Base-by-base conservation (phyloP, 2,797 vertebrate genomes). In the Sciurus vulgaris region DNA sequence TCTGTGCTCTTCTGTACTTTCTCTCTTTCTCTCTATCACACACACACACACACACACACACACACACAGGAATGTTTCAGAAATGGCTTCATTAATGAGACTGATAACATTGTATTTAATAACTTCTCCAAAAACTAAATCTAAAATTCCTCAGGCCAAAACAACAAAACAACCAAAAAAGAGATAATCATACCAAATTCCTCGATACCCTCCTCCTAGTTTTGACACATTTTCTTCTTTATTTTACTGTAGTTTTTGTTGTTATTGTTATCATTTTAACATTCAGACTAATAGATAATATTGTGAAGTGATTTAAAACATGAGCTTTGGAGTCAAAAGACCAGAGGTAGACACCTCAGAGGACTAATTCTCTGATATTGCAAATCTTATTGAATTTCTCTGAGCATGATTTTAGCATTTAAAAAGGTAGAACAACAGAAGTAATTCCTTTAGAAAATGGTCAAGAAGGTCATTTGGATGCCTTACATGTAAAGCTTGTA, bases 311-410 rank as follows among this genome's bases (percentile, higher is more conserved):
- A 93, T 95, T 97, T 93, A 95, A 96, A 89, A 72, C 82, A 51
- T 85, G 63, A 63, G 20, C 88, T 95, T 95, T 96, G 81, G 79
- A 96, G 35, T 92, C n/a, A 95, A 41, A 95, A 85, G 82, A 81
- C 82, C 86, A 5, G 28, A 83, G 30, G 67, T 59, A 17, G 4
- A 4, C 56, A 54, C 59, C 72, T 95, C 88, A 61, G 33, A 94
- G 97, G 93, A 97, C 94, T 83, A 77, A 86, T 93, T 95, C 30
- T 97, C 85, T 93, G 82, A 83, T 95, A 54, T 69, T 81, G 49
- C 89, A 47, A 92, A 94, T 92, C 67, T 92, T 33, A 63, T 72
- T 92, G 67, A 95, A 95, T 82, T 88, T 91, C 79, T 90, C 54
- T 69, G 61, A 96, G 93, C 93, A 89, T 63, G 73, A 89, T 54